Conservation (phyloP, 2,113 vertebrate species). For the Oryzias woworae region DNA sequence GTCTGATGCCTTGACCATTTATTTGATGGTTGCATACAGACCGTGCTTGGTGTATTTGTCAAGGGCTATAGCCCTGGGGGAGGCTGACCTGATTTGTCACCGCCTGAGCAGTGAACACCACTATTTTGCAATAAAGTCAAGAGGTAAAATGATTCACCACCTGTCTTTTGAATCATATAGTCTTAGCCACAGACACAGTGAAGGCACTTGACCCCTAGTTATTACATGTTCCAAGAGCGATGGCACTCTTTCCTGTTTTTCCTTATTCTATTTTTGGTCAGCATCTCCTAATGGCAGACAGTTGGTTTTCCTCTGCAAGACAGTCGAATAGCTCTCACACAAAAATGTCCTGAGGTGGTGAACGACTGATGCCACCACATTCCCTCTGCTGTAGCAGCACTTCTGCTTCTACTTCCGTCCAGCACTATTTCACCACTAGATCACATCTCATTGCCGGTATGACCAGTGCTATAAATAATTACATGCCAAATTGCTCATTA, state of each 20-base stretch:
- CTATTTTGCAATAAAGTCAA: slow-evolving; percentile 56
- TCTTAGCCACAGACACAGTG: slow-evolving; percentile 37
- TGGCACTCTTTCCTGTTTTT: slow-evolving; percentile 31
- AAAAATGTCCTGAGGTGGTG: slow-evolving; percentile 19
- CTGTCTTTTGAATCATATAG: slow-evolving; percentile 53
- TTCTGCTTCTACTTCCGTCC: slow-evolving; percentile 11
- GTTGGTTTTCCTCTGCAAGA: slow-evolving; percentile 1
- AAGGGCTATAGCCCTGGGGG: slow-evolving; percentile 6
- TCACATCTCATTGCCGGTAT: slow-evolving; percentile 51
- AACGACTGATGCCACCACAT: background rate
- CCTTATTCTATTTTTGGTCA: slow-evolving; percentile 17
- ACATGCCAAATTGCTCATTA: slow-evolving; percentile 48
- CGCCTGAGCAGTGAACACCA: slow-evolving; percentile 21
- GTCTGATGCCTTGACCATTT: background rate
- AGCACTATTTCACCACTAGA: slow-evolving; percentile 32
- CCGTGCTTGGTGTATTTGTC: slow-evolving; percentile 13
- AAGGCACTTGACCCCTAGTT: slow-evolving; percentile 58
- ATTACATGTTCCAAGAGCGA: slow-evolving; percentile 57
- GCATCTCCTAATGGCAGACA: slow-evolving; percentile 9
- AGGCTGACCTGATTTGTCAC: slow-evolving; percentile 34
- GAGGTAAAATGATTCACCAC: slow-evolving; percentile 36
- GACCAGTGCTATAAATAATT: slow-evolving; percentile 58
- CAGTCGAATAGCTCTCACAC: slow-evolving; percentile 9
- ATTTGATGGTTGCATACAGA: background rate
- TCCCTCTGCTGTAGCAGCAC: background rate